These are phyloP conservation scores for Lycia hirtaria DNA, from an alignment of 2,888 invertebrate species.

Conservation along the genomic window DNA sequence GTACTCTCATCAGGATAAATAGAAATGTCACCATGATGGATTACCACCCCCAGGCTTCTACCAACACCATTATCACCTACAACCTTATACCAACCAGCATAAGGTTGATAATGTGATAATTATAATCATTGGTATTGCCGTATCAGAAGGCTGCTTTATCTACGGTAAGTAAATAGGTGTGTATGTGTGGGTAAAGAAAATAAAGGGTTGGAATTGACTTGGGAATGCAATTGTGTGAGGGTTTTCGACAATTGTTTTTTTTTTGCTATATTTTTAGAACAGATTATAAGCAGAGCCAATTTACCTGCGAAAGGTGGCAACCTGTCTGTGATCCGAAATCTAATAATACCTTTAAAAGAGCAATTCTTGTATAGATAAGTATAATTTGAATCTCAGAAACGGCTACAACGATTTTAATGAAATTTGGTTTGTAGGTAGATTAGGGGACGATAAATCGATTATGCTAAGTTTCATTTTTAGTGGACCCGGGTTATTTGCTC, in stretches of 20 bases:
- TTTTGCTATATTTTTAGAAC: background rate
- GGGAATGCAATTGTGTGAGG: conserved; percentile 5
- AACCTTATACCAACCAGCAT: conserved; percentile 22
- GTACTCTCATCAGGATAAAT: conserved; percentile 82
- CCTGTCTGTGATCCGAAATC: no score
- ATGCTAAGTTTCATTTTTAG: no score
- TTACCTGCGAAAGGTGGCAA: no score
- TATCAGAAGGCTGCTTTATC: conserved; percentile 67
- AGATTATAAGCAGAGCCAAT: background rate
- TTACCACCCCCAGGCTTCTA: conserved; percentile 61
- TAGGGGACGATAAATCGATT: no score
- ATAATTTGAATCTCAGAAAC: no score
- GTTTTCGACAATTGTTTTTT: background rate
- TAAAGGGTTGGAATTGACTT: conserved; percentile 41
- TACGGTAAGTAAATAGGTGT: conserved; percentile 65
- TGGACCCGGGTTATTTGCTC: no score
- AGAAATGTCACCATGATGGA: conserved; percentile 82
- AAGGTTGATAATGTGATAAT: conserved; percentile 50
- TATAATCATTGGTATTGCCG: conserved; percentile 41
- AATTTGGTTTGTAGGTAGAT: no score
- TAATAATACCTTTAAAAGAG: no score
- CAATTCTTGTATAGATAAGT: no score
- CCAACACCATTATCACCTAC: conserved; percentile 37
- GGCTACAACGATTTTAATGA: no score
- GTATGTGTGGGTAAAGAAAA: conserved; percentile 51